Evolutionary conservation across 2,797 vertebrate genomes (phyloP), one percentile per base, ranked within the genome.

Genomic region (Enteromius radiatus): DNA sequence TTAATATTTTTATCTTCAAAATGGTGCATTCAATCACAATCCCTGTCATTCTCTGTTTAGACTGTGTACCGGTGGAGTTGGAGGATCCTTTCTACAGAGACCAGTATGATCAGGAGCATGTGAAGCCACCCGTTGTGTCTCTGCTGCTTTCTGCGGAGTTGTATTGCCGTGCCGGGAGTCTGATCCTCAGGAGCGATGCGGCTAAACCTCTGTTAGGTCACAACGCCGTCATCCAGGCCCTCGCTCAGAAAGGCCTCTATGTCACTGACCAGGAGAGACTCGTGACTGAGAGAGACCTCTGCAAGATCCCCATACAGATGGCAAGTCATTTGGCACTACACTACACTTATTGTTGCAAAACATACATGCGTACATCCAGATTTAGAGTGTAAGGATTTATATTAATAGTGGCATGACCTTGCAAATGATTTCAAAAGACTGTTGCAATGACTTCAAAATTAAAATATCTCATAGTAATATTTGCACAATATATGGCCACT

Each of bases 61-160:
- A 99, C 90, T 96, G 95, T 3, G 94, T 99, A 84, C 98, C 98
- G 38, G 95, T 96, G 88, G 98, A 99, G 56, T 92, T 99, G 77
- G 92, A 86, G 21, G 96, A 99, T 70, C 98, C 98, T 0, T 96
- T 98, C 91, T 99, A 99, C 91, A 96, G 93, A 76, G 98, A 99
- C 92, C 98, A 99, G 92, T 99, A 99, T 91, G 96, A 96, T 87
- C 97, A 99, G 92, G 98, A 99, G 91, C 98, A 99, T 92, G 95
- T 99, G 90, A 99, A 99, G 87, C 98, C 98, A 1, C 97, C 97
- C 0, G 96, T 99, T 68, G 97, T 96, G 63, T 95, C 95, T 84
- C 93, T 99, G 89, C 96, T 99, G 52, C 96, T 97, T 69, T 98
- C 98, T 1, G 97, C 97, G 0, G 98, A 99, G 88, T 95, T 99